Evolutionary conservation across 2,888 invertebrate genomes (phyloP), one percentile per base, ranked within the genome.

Genomic region (Torymus auratus): DNA sequence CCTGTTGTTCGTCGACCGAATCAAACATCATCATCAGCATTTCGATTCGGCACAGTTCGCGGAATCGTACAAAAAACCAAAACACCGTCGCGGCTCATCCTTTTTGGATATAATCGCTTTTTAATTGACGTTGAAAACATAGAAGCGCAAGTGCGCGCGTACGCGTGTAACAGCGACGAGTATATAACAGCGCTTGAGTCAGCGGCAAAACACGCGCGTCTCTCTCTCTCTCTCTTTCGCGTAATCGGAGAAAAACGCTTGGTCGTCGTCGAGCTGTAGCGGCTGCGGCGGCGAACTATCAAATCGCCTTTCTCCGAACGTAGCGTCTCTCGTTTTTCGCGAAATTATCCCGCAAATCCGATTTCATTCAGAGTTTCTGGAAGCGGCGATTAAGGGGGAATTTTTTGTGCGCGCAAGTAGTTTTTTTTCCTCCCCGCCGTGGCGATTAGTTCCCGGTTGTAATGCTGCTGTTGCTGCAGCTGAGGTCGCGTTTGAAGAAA

Each of bases 191-290:
- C 10, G 52, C 50, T 72, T 77, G 72, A 81, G n/a, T 80, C 80
- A 77, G 76, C 80, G 58, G 14, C 61, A 17, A 72, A 78, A 70
- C 69, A 67, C 53, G 61, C 20, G 15, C 11, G 13, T 23, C 17
- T n/a, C 11, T n/a, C 7, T 64, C 10, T n/a, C n/a, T 12, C 23
- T 15, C 28, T 64, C 50, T 68, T n/a, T 60, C 71, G 58, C 68
- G 79, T 74, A 79, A 79, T 69, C 79, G 58, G 79, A 68, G 69
- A 79, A 79, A 73, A 79, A 69, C 73, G 69, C 68, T 64, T 60
- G 17, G 23, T 56, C 68, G 73, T 50, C 58, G 23, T 12, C 58
- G 28, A 28, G 28, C 28, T 28, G 28, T 7, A 28, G 28, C 28
- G 3, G 50, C 15, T n/a, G 67, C 56, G 13, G 20, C 23, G 14